Evolutionary conservation across 2,113 vertebrate genomes (phyloP).

Genomic region (Capreolus pygargus): DNA sequence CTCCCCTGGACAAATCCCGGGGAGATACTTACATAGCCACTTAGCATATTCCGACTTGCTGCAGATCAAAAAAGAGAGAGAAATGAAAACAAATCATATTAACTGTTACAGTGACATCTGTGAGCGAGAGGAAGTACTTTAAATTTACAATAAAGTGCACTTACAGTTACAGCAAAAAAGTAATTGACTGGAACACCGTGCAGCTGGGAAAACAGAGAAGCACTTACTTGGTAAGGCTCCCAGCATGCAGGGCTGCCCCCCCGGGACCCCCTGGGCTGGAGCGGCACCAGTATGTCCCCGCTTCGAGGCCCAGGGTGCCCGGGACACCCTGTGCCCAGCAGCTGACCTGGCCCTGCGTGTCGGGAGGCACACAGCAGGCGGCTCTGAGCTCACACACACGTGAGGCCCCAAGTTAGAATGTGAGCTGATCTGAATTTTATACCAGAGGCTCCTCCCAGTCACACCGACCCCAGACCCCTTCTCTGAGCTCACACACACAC

Average conservation of each 20-base stretch:
- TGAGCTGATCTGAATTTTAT: fast-evolving
- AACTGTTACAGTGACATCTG: fast-evolving
- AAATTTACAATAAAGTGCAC: fast-evolving
- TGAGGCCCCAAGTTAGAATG: fast-evolving
- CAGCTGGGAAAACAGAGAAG: background rate
- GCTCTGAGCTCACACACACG: fast-evolving
- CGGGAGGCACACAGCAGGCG: fast-evolving
- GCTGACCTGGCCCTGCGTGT: fast-evolving
- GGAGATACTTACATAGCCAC: background rate
- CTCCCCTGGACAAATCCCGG: fast-evolving
- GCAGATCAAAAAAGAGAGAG: background rate
- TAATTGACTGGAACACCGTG: fast-evolving
- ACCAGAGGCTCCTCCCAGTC: fast-evolving
- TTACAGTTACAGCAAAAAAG: fast-evolving
- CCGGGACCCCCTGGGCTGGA: fast-evolving
- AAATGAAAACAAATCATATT: fast-evolving
- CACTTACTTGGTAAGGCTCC: fast-evolving
- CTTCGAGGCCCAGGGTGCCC: background rate
- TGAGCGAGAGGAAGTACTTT: fast-evolving
- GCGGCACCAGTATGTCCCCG: fast-evolving
- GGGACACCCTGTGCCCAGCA: fast-evolving
- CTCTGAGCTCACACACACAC: background rate
- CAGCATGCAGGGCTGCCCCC: no score
- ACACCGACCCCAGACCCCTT: fast-evolving
- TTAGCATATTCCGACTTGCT: fast-evolving